Conservation (phyloP, 2,797 vertebrate species). For the Vultur gryphus region DNA sequence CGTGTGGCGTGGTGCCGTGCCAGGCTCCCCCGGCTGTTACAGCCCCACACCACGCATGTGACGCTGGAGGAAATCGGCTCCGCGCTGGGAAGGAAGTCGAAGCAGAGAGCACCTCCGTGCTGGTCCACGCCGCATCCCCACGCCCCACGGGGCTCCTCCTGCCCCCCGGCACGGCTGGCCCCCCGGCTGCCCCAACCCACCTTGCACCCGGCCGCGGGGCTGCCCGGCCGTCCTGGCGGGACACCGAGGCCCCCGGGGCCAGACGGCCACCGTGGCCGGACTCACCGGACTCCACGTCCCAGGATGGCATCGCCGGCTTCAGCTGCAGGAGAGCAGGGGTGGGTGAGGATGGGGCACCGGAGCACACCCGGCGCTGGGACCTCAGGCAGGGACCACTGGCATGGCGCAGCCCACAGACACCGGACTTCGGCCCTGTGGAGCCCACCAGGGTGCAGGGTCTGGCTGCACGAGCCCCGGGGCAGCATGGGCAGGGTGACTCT, state of each 20-base stretch:
- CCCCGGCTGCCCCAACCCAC: neutral
- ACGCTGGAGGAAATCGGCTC: neutral
- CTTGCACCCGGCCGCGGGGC: fast-evolving
- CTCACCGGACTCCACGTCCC: neutral
- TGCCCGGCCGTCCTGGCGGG: fast-evolving
- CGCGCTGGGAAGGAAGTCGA: constrained; percentile 7
- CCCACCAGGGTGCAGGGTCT: neutral
- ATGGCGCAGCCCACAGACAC: fast-evolving
- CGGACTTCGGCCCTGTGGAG: fast-evolving
- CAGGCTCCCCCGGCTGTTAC: neutral
- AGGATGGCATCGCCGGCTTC: fast-evolving
- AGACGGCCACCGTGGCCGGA: fast-evolving
- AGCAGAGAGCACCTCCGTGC: neutral
- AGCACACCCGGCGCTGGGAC: neutral
- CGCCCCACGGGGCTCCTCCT: fast-evolving
- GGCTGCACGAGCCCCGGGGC: neutral
- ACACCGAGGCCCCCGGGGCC: fast-evolving
- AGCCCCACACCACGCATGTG: neutral
- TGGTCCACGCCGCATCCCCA: neutral
- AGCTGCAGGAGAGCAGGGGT: neutral
- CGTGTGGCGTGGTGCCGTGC: fast-evolving
- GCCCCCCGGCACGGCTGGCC: fast-evolving
- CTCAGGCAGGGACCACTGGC: neutral
- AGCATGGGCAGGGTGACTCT: neutral
- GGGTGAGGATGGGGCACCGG: neutral